phyloP scores from a whole-genome alignment of 2,797 vertebrate species.

The Rhynchotus rufescens region DNA sequence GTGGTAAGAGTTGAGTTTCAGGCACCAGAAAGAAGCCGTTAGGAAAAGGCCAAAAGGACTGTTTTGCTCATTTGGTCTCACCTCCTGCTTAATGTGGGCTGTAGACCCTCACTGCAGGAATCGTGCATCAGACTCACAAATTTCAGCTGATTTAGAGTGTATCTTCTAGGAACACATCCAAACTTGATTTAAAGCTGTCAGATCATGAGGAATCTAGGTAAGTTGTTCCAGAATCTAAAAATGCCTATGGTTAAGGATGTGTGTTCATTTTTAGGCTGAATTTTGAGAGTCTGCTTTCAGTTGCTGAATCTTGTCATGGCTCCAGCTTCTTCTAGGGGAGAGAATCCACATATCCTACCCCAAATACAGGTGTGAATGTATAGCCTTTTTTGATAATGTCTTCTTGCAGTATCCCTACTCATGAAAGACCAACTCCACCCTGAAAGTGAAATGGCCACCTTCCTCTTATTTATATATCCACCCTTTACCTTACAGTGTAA shows the following conservation, averaged over 20 bases:
- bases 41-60: neutral
- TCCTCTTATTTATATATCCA: neutral
- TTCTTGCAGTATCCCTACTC: neutral
- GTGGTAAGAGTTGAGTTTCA: neutral
- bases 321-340: neutral
- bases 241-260: neutral
- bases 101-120: slow-evolving; percentile 5
- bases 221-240: slow-evolving; percentile 55
- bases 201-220: slow-evolving; percentile 31
- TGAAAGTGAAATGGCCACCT: slow-evolving; percentile 27
- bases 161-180: slow-evolving; percentile 59
- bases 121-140: slow-evolving; percentile 4
- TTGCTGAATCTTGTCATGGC: neutral
- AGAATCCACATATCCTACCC: neutral
- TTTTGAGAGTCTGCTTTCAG: neutral
- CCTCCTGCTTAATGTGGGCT: slow-evolving; percentile 22
- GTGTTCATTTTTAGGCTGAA: slow-evolving; percentile 28
- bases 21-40: neutral
- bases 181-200: slow-evolving; percentile 57
- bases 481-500: neutral
- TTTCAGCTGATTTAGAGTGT: slow-evolving; percentile 20
- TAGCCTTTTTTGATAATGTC: neutral
- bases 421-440: neutral
- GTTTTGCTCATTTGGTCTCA: slow-evolving; percentile 25
- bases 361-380: neutral